Percentiles rank a stretch among this genome's conserved stretches.
Conservation (phyloP, 1,140 invertebrate genomes). For the Helicoverpa armigera region DNA sequence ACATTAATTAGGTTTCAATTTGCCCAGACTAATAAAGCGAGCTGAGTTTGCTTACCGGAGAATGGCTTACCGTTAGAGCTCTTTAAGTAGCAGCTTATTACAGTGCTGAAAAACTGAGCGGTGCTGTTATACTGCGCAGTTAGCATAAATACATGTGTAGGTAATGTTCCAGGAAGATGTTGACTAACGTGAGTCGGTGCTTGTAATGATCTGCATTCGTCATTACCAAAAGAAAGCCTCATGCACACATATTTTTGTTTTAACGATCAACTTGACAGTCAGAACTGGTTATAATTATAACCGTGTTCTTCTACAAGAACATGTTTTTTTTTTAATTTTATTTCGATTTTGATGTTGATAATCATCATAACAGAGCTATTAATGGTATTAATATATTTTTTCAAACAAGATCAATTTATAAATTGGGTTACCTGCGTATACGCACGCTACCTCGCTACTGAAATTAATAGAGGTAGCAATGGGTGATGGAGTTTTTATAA, state of each 20-base stretch:
- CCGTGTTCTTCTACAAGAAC: background rate
- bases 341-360: constrained; percentile 12
- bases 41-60: constrained; percentile 13
- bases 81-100: constrained; percentile 26
- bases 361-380: background rate
- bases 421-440: constrained; percentile 26
- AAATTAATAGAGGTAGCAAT: background rate
- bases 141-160: constrained; percentile 43
- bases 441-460: background rate
- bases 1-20: constrained; percentile 62
- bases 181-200: background rate
- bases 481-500: background rate
- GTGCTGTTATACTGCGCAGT: constrained; percentile 29
- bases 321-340: constrained; percentile 3
- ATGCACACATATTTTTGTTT: background rate
- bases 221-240: constrained; percentile 5
- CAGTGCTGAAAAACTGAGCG: constrained; percentile 20
- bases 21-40: constrained; percentile 42
- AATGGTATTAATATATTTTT: too few species aligned
- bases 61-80: constrained; percentile 27
- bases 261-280: background rate
- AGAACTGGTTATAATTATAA: constrained; percentile 2
- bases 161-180: constrained; percentile 21
- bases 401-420: background rate
- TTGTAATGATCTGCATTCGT: constrained; percentile 10